phyloP scores from a whole-genome alignment of 2,888 invertebrate species.

The Drosophila koepferae region DNA sequence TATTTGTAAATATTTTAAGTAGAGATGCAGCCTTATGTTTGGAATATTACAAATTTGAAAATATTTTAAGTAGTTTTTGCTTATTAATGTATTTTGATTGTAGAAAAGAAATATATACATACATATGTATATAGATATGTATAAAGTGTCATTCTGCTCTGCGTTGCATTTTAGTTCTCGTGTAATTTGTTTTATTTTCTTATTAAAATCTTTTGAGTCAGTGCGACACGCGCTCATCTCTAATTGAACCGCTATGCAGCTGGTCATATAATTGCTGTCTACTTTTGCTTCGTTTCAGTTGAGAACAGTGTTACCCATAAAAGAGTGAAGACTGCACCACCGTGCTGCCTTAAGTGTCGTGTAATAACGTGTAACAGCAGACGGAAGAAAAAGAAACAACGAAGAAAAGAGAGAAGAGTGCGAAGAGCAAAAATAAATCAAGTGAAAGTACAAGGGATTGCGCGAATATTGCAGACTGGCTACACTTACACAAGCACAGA shows the following conservation, averaged over 20 bases:
- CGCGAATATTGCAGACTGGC: conserved; percentile 11
- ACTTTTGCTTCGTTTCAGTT: conserved; percentile 34
- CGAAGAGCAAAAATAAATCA: not conserved
- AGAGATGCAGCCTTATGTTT: no score
- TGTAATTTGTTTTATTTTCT: not conserved
- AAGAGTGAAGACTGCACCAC: conserved; percentile 46
- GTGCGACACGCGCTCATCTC: not conserved
- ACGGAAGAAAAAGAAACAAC: not conserved
- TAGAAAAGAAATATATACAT: no score
- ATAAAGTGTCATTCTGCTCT: not conserved
- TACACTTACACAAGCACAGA: not conserved
- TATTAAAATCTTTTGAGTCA: not conserved
- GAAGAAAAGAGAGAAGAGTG: not conserved
- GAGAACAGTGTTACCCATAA: conserved; percentile 12
- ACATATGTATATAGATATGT: no score
- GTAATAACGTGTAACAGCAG: not conserved
- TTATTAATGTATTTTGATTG: not conserved
- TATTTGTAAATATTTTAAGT: no score
- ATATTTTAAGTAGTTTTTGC: not conserved
- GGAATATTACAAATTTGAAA: no score
- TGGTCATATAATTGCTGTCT: not conserved
- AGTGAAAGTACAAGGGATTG: not conserved
- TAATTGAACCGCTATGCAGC: not conserved
- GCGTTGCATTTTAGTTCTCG: not conserved
- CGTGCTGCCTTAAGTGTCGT: conserved; percentile 41